These are phyloP conservation scores for Erythrocebus patas DNA, from an alignment of 2,113 vertebrate species.

Conservation along the genomic window DNA sequence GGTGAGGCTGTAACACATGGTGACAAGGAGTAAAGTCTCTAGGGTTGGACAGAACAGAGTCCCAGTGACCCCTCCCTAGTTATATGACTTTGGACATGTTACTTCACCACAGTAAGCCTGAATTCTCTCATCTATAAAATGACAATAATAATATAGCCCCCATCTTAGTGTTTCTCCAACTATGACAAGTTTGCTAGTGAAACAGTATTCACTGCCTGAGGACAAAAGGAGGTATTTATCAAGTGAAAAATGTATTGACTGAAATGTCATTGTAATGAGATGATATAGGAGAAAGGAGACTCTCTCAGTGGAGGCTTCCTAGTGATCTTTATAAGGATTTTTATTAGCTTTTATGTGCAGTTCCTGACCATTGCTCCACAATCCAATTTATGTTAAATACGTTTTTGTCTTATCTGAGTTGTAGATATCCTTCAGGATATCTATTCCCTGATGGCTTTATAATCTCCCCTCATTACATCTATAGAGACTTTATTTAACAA, in stretches of 20 bases:
- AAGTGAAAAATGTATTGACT: conserved; percentile 35
- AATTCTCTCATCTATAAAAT: neutral
- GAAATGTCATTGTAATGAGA: conserved; percentile 32
- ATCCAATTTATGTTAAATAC: neutral
- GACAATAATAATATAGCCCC: neutral
- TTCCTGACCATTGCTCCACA: neutral
- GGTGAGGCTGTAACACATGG: neutral
- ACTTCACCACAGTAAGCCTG: neutral
- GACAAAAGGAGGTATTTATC: conserved; percentile 27
- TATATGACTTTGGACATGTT: neutral
- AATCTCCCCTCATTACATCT: neutral
- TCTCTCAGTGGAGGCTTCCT: neutral
- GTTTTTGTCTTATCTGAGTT: conserved; percentile 11
- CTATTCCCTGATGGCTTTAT: neutral
- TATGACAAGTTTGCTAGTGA: conserved; percentile 1
- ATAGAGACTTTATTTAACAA: conserved; percentile 12
- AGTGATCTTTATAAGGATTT: conserved; percentile 7
- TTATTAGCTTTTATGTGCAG: conserved; percentile 16
- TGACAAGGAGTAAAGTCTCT: neutral
- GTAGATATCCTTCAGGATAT: neutral
- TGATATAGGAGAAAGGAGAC: neutral
- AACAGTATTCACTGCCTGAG: neutral
- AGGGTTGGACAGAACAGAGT: neutral
- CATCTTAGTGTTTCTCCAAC: neutral
- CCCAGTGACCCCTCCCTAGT: neutral